Base-by-base conservation (phyloP, 2,797 vertebrate genomes). In the Betta splendens region DNA sequence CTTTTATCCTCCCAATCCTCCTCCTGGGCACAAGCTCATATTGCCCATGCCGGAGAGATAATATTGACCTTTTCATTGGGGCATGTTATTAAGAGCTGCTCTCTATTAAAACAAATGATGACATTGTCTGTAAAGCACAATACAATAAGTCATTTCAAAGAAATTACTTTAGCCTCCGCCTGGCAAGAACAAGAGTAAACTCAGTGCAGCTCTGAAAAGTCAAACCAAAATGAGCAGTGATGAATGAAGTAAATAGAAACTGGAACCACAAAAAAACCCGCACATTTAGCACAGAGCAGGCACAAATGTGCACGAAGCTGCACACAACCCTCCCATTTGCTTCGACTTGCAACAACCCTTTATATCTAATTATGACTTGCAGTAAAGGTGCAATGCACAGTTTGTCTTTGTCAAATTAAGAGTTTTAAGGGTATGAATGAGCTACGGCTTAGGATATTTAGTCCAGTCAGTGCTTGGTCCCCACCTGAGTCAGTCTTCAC, bases 11-110 rank as follows among this genome's bases (percentile, higher is more conserved):
- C 74, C 65, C 63, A 70, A 47, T 69, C 55, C 45, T 39, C 58
- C 75, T 69, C 60, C 39, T 39, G 62, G 62, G 66, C 51, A 51
- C 44, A 5, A 16, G 77, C 72, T 85, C 70, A 83, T 69, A 77
- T 64, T 80, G 69, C 66, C 68, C 55, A 61, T 78, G 65, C 80
- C 26, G 17, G 33, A 75, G 83, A 83, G 84, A 85, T 78, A 84
- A 86, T 85, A 81, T 83, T 90, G 87, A 90, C 85, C 87, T 88
- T 89, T 88, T 83, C 80, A 81, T 79, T 77, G 75, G 69, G 77
- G 63, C 79, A 80, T 83, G 78, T 82, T 86, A 85, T 84, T 77
- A 85, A 77, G 75, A 76, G 69, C 76, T 71, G 63, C 77, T 78
- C 72, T 83, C 72, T 85, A 87, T 87, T 88, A 83, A 85, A 87